Base-by-base conservation (phyloP, 2,113 vertebrate species). In the Guaruba guarouba region DNA sequence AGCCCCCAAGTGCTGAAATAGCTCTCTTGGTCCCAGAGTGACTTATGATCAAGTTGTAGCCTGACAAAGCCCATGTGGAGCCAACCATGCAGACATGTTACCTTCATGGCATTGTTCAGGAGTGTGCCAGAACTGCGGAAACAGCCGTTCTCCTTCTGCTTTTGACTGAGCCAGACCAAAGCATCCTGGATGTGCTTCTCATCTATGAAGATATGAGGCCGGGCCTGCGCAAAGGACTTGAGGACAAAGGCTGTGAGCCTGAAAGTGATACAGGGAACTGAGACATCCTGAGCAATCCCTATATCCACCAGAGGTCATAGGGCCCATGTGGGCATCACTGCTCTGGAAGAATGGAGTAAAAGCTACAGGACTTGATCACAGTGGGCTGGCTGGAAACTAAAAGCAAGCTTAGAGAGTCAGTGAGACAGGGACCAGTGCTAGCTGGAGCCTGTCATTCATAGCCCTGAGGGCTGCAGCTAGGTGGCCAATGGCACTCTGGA, bases 191-290 rank as follows among this genome's bases (percentile, higher is more conserved):
- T 96, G 41, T 98, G 92, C 18, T 22, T 51, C 59, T 98, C 93
- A 4, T 98, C 96, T 28, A 98, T 97, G 94, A 96, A 98, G 91
- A 98, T 97, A 8, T 97, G 62, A 48, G 2, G 14, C 44, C 52
- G 92, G 64, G 98, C 97, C 82, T 93, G 97, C 18, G 96, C 96
- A 67, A 98, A 98, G 33, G 95, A 96, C 97, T 98, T 98, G 83
- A 98, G 93, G 43, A 98, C 97, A 87, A 98, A 98, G 18, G 98
- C 98, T 2, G 98, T 98, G 62, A 98, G 96, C 98, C 98, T 98
- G 85, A 17, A 62, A 37, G 48, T 13, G 33, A 62, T 3, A 96
- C 95, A 98, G 6, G 7, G 3, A 77, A 93, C 63, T 69, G 64
- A 59, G 88, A 17, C 3, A 97, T 91, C 11, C 52, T 90, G 25